Percentiles rank a stretch among this genome's conserved stretches.
These are phyloP conservation scores for Limnephilus rhombicus DNA, from an alignment of 2,888 invertebrate genomes.

Conservation along the genomic window DNA sequence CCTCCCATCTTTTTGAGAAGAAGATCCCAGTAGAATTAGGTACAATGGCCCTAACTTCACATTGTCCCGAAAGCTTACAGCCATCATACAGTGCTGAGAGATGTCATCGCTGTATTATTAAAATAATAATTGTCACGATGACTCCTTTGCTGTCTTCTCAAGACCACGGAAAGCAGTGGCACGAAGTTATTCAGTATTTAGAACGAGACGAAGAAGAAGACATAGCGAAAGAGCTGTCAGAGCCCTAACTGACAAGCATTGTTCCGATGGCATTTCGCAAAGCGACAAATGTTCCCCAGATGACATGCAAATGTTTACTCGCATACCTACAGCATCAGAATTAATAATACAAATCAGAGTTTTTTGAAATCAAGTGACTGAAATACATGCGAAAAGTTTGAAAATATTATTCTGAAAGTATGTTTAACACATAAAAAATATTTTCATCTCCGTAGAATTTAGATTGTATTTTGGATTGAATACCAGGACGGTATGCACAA, in stretches of 20 bases:
- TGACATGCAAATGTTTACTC: conserved; percentile 21
- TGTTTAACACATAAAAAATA: neutral
- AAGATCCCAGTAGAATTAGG: neutral
- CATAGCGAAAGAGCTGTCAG: conserved; percentile 32
- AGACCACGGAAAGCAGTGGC: neutral
- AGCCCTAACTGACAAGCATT: conserved; percentile 22
- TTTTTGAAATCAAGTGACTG: neutral
- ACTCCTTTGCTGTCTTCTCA: neutral
- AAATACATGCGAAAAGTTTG: neutral
- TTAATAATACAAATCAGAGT: neutral
- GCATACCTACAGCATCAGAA: neutral
- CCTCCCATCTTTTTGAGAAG: neutral
- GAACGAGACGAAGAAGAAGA: conserved; percentile 6
- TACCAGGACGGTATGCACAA: too few species aligned
- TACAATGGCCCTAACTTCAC: neutral
- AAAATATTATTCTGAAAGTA: neutral
- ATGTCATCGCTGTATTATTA: conserved; percentile 32
- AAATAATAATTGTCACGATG: conserved; percentile 34
- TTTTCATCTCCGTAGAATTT: neutral
- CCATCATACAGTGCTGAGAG: neutral
- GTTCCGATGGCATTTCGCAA: conserved; percentile 21
- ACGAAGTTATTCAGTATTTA: conserved; percentile 11
- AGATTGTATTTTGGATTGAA: neutral
- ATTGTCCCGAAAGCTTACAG: neutral
- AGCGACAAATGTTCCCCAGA: conserved; percentile 29